A percentile compares a stretch with the other conserved stretches of the same genome.
Conservation (phyloP, 2,888 invertebrate genomes). For the Caenorhabditis wallacei region DNA sequence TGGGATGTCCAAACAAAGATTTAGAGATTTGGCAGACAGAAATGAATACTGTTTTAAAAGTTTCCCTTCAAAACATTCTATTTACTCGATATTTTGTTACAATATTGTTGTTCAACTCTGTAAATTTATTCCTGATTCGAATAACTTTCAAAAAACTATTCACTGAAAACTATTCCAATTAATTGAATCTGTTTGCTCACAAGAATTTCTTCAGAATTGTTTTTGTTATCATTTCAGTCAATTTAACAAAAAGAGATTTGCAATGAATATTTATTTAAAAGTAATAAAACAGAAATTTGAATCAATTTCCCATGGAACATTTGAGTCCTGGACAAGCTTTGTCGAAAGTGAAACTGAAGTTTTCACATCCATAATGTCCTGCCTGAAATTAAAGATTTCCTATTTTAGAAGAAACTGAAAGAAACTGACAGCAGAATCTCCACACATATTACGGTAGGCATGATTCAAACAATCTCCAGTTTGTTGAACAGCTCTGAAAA, state of each 20-base stretch:
- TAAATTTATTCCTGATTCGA: too few species aligned
- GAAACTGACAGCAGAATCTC: constrained; percentile 37
- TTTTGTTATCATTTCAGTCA: too few species aligned
- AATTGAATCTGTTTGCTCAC: too few species aligned
- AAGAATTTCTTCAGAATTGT: too few species aligned
- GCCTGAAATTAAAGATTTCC: constrained; percentile 45
- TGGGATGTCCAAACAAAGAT: too few species aligned
- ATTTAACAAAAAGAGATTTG: not conserved
- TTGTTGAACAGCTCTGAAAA: constrained; percentile 65
- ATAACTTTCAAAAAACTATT: too few species aligned
- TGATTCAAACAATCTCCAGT: constrained; percentile 65
- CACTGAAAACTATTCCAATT: too few species aligned
- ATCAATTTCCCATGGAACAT: constrained; percentile 23
- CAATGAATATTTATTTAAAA: not conserved
- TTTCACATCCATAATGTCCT: constrained; percentile 75
- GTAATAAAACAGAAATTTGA: not conserved
- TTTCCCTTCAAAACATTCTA: too few species aligned
- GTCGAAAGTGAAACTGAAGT: constrained; percentile 72
- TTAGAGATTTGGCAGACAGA: too few species aligned
- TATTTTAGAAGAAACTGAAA: not conserved
- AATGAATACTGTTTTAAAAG: too few species aligned
- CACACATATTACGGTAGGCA: constrained; percentile 64
- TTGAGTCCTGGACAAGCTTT: constrained; percentile 70
- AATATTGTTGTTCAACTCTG: too few species aligned
- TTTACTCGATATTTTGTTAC: too few species aligned